A percentile compares a stretch with the other conserved stretches of the same genome.
These are phyloP conservation scores for Babyrousa celebensis DNA, from an alignment of 2,797 vertebrate genomes.

Conservation along the genomic window DNA sequence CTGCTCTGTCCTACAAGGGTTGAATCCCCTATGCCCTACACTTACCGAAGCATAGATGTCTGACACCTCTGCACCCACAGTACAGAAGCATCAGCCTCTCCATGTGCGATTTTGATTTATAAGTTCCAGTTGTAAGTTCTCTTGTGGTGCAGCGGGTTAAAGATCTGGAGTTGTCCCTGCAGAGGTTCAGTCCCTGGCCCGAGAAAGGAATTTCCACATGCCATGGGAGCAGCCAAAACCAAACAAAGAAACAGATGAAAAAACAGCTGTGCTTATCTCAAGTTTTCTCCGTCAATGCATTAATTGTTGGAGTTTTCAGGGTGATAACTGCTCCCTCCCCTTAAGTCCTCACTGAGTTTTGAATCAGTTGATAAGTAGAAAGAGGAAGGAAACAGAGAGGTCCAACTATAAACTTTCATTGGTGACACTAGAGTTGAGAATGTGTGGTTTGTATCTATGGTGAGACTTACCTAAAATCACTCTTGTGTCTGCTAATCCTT, in stretches of 20 bases:
- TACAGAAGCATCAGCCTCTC: neutral
- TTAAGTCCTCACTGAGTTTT: neutral
- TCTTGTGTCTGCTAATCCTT: neutral
- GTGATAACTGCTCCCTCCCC: neutral
- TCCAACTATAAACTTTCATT: neutral
- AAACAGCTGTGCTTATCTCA: neutral
- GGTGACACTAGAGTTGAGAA: conserved; percentile 41
- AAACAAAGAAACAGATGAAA: no score
- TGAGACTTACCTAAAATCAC: neutral
- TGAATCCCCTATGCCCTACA: neutral
- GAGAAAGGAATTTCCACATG: no score
- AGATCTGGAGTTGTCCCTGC: no score
- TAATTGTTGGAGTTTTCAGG: neutral
- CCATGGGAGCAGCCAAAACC: no score
- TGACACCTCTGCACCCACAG: neutral
- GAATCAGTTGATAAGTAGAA: conserved; percentile 12
- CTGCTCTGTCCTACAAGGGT: neutral
- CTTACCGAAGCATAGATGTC: neutral
- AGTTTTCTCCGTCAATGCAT: neutral
- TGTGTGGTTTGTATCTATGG: neutral
- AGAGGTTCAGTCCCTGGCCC: no score
- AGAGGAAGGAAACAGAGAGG: neutral
- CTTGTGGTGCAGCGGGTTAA: no score
- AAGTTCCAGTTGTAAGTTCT: no score
- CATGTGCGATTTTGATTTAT: neutral